A percentile compares a stretch with the other conserved stretches of the same genome.
phyloP scores from a whole-genome alignment of 2,113 vertebrate genomes.

The Mola mola region DNA sequence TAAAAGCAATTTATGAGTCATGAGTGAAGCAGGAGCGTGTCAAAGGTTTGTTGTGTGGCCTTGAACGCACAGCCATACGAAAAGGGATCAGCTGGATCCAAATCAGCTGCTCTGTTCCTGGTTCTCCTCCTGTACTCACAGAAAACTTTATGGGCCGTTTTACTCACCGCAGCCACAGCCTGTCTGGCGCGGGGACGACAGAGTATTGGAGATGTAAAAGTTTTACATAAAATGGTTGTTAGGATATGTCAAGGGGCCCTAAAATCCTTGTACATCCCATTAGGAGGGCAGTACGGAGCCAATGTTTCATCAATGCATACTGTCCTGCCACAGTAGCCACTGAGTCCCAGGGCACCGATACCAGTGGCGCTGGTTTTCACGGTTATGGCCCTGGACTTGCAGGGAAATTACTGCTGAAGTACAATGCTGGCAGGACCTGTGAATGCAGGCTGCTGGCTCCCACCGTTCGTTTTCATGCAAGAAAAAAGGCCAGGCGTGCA shows the following conservation, averaged over 20 bases:
- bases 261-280: constrained; percentile 63
- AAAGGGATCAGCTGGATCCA: not conserved
- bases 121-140: constrained; percentile 17
- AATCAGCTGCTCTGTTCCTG: constrained; percentile 10
- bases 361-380: constrained; percentile 51
- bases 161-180: constrained; percentile 46
- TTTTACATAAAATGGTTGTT: constrained; percentile 66
- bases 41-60: not conserved
- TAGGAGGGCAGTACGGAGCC: constrained; percentile 60
- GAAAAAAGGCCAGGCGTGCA: constrained; percentile 11
- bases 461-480: constrained; percentile 29
- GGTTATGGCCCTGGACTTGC: constrained; percentile 44
- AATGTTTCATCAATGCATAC: constrained; percentile 68
- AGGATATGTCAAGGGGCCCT: constrained; percentile 62
- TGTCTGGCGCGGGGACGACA: constrained; percentile 43
- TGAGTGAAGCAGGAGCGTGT: not conserved
- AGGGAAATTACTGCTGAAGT: constrained; percentile 45
- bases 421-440: constrained; percentile 4
- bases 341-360: constrained; percentile 34
- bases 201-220: constrained; percentile 67
- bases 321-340: constrained; percentile 52
- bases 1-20: not conserved
- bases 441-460: constrained; percentile 5
- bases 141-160: constrained; percentile 64
- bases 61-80: constrained; percentile 10